These are phyloP conservation scores for Chanos chanos DNA, from an alignment of 2,797 vertebrate species.

Conservation along the genomic window DNA sequence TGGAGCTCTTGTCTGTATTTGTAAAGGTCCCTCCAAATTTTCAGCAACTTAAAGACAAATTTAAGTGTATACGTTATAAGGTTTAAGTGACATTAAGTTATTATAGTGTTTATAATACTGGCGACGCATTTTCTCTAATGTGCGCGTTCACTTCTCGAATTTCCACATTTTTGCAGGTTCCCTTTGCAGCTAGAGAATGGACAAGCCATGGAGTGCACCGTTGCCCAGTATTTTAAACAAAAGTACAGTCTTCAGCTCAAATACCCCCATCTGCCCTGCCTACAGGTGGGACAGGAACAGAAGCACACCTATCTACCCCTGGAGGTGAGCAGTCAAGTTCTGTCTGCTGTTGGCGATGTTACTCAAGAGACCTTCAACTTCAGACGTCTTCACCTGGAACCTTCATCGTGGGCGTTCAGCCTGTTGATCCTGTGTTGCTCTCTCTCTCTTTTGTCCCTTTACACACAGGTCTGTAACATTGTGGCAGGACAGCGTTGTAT, in stretches of 20 bases:
- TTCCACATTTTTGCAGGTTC: constrained; percentile 72
- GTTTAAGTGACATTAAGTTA: too few relatives aligned
- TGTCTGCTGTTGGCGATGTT: neutral
- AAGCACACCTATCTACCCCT: constrained; percentile 98
- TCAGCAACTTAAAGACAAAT: too few relatives aligned
- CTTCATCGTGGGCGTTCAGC: too few relatives aligned
- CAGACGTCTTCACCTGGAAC: too few relatives aligned
- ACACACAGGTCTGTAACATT: constrained; percentile 90
- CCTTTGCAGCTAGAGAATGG: constrained; percentile 97
- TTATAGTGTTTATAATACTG: too few relatives aligned
- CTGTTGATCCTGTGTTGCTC: neutral
- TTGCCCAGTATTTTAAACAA: constrained; percentile 98
- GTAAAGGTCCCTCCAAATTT: too few relatives aligned
- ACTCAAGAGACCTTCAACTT: too few relatives aligned
- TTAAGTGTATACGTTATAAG: too few relatives aligned
- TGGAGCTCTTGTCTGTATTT: too few relatives aligned
- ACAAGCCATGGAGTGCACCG: constrained; percentile 98
- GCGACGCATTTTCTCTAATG: too few relatives aligned
- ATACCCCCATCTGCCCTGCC: constrained; percentile 94
- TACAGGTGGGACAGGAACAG: constrained; percentile 98
- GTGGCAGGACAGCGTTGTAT: constrained; percentile 96
- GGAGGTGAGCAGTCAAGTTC: constrained; percentile 73
- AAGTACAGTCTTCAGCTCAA: constrained; percentile 98
- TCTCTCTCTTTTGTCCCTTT: neutral
- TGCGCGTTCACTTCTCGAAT: too few relatives aligned